Conservation (phyloP, 2,888 invertebrate species). For the Aromia moschata region DNA sequence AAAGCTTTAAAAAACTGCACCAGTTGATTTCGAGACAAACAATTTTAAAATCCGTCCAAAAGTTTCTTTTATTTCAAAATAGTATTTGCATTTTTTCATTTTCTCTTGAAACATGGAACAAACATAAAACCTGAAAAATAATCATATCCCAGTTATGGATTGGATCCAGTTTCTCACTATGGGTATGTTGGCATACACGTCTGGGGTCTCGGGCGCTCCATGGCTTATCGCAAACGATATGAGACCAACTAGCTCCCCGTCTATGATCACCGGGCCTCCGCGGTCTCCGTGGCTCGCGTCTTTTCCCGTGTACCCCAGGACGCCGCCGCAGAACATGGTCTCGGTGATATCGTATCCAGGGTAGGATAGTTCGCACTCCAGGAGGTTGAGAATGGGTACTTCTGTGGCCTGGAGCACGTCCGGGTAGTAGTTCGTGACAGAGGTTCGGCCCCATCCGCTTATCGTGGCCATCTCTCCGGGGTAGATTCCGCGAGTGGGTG, state of each 20-base stretch:
- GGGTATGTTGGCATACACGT: not conserved
- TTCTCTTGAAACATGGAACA: too few relatives aligned
- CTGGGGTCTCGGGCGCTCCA: not conserved
- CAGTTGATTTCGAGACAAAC: too few relatives aligned
- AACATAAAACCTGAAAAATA: too few relatives aligned
- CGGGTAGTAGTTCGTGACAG: not conserved
- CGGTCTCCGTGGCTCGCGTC: slow-evolving; percentile 1
- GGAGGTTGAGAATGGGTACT: not conserved
- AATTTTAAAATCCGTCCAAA: too few relatives aligned
- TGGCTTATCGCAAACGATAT: not conserved
- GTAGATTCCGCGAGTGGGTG: not conserved
- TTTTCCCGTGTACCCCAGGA: not conserved
- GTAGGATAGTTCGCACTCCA: not conserved
- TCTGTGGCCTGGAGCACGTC: not conserved
- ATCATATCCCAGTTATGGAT: too few relatives aligned
- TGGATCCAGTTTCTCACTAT: not conserved
- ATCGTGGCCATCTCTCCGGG: not conserved
- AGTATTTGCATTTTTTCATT: too few relatives aligned
- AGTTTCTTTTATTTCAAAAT: too few relatives aligned
- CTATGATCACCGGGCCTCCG: not conserved
- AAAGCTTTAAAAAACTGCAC: too few relatives aligned
- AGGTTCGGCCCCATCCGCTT: not conserved
- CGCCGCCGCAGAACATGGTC: not conserved
- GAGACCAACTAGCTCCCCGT: not conserved
- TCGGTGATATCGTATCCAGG: not conserved